Percentiles rank a stretch among this genome's conserved stretches.
Evolutionary conservation across 2,113 vertebrate species (phyloP).

Genomic region (Albula goreensis): DNA sequence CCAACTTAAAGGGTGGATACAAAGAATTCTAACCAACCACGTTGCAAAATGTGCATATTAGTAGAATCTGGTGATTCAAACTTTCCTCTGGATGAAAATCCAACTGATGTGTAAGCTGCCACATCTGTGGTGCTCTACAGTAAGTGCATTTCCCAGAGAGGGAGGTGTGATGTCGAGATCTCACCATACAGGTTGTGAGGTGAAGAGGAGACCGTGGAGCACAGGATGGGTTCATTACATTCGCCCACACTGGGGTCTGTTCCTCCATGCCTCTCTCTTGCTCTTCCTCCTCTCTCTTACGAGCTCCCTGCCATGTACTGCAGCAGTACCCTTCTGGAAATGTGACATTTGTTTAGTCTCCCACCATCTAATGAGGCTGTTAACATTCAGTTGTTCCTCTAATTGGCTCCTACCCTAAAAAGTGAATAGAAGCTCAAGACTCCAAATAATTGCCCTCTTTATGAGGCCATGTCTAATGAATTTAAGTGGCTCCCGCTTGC

Average conservation of each 20-base stretch:
- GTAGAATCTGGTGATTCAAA: too few relatives aligned
- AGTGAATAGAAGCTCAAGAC: conserved; percentile 58
- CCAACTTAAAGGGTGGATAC: too few relatives aligned
- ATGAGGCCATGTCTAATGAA: conserved; percentile 63
- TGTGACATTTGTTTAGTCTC: conserved; percentile 71
- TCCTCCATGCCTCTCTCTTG: not conserved
- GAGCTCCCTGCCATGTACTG: conserved; percentile 16
- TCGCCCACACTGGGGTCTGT: not conserved
- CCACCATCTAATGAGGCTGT: conserved; percentile 69
- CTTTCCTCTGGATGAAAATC: too few relatives aligned
- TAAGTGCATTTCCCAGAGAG: too few relatives aligned
- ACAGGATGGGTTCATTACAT: too few relatives aligned
- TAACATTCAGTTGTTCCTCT: conserved; percentile 72
- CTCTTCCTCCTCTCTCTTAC: not conserved
- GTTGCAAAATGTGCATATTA: too few relatives aligned
- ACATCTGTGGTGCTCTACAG: too few relatives aligned
- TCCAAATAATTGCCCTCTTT: conserved; percentile 67
- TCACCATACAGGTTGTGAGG: too few relatives aligned
- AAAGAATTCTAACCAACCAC: too few relatives aligned
- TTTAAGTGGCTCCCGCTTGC: conserved; percentile 62
- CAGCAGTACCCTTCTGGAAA: conserved; percentile 56
- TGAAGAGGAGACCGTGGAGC: too few relatives aligned
- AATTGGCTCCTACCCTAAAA: conserved; percentile 65
- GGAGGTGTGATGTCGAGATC: too few relatives aligned
- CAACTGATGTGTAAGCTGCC: too few relatives aligned